Evolutionary conservation across 2,888 invertebrate species (phyloP), one percentile per base, ranked within the genome.

Genomic region (Eupithecia vulgata): DNA sequence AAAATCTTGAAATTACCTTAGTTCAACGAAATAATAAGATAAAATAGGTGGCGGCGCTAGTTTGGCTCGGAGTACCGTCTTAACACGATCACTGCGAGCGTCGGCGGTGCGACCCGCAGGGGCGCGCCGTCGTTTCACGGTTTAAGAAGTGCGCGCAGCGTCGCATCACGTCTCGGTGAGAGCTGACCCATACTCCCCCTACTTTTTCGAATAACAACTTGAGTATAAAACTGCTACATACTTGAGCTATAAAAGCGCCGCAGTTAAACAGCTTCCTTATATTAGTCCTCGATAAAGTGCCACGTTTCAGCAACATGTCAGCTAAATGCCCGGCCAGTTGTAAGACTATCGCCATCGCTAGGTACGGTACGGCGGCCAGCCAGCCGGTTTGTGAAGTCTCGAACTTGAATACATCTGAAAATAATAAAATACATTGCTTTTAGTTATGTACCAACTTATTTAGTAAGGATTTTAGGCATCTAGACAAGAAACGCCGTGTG

Each of bases 321-420:
- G 98, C 98, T 30, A 97, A 84, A 78, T 97, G 97, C 0, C 99
- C 99, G 0, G 98, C 96, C 77, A 96, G 91, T 83, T 97, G 97
- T 10, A 98, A 94, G 30, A 97, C 95, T 42, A 97, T 93, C 0
- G 97, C 97, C 98, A 99, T 98, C 0, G 97, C 96, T 25, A 98
- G 89, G 87, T 99, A 99, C 0, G 99, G 99, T 62, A 98, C 93
- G 0, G 98, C 98, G 0, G 98, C 97, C 70, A 98, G 88, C 85
- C 97, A 96, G 5, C 98, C 98, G 10, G 98, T 97, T 86, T 97
- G 96, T 13, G 96, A 96, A 68, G 97, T 93, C 83, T 97, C 95
- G 87, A 96, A 97, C 79, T 96, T 93, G 78, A 97, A 94, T 0
- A 96, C 96, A 82, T 97, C 97, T 97, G 88, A 17, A 93, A 17